Evolutionary conservation across 2,888 invertebrate species (phyloP).

Genomic region (Aromia moschata): DNA sequence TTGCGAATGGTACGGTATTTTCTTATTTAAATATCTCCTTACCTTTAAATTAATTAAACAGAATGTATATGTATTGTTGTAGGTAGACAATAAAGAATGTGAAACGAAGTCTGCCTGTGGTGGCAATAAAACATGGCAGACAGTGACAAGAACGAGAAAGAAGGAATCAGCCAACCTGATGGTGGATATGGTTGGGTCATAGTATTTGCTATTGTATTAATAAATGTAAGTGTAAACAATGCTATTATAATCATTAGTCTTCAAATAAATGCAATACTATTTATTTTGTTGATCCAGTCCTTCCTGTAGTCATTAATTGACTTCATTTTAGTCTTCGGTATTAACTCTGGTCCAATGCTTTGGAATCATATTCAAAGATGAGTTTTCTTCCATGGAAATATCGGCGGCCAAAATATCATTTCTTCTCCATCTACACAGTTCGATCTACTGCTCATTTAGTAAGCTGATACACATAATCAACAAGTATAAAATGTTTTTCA

Average conservation of each 20-base stretch:
- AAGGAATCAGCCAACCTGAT: conserved; percentile 56
- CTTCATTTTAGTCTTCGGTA: conserved; percentile 56
- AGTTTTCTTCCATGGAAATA: conserved; percentile 57
- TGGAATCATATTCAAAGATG: conserved; percentile 61
- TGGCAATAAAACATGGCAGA: not conserved
- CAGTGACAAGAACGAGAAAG: conserved; percentile 21
- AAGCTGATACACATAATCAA: conserved; percentile 30
- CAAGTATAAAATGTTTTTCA: not conserved
- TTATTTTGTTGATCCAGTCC: no score
- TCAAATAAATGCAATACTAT: no score
- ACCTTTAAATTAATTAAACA: not conserved
- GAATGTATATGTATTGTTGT: not conserved
- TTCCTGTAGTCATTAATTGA: no score
- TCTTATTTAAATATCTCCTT: not conserved
- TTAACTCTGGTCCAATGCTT: conserved; percentile 61
- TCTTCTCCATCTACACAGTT: conserved; percentile 61
- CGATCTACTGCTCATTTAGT: conserved; percentile 61
- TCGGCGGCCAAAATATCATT: conserved; percentile 61
- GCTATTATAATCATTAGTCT: no score
- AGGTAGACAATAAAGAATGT: not conserved
- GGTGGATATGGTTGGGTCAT: conserved; percentile 66
- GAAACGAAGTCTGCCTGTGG: not conserved
- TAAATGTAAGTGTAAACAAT: conserved; percentile 63
- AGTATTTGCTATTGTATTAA: conserved; percentile 60
- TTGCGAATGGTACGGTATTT: no score